Evolutionary conservation across 2,797 vertebrate genomes (phyloP), one percentile per base, ranked within the genome.

Genomic region (Leptodon cayanensis): DNA sequence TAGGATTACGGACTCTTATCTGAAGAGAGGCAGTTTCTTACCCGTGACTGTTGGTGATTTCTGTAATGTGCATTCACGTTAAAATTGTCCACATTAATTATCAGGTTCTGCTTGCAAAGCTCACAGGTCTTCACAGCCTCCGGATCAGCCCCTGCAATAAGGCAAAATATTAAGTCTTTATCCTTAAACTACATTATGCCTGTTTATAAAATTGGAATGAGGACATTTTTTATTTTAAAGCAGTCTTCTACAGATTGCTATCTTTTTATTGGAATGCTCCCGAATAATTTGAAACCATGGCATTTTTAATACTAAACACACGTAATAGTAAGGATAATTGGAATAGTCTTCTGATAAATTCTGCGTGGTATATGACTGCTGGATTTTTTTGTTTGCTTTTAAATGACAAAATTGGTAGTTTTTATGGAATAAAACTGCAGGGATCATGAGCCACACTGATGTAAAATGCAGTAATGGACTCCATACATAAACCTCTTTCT

Each of bases 41-140:
- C 97, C 97, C n/a, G 16, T 29, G 96, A 78, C 69, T 96, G 86
- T 37, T 90, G 97, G 84, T 97, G 96, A 59, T 96, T 97, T 87
- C 90, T 96, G 70, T 96, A 97, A 71, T 93, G 87, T 18, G 97
- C 97, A 0, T 91, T 96, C 92, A 97, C 6, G 4, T 97, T 96
- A 25, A 96, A 97, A 73, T 93, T 96, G 54, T 95, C 96, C 83
- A 95, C 69, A 22, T 97, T 49, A 17, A 70, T 55, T 66, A 95
- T 49, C 57, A 97, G 94, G 58, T 79, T 87, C 79, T 97, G 96
- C 80, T 96, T 98, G 95, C 96, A 97, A 87, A 98, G 97, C 95
- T 98, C 97, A 42, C 95, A 97, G 52, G 96, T 97, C 92, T 95
- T 96, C 89, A 96, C 96, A 8, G 97, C 55, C 9, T 86, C 70